These are phyloP conservation scores for Typhlichthys eigenmanni DNA, from an alignment of 2,797 vertebrate genomes.

Conservation along the genomic window DNA sequence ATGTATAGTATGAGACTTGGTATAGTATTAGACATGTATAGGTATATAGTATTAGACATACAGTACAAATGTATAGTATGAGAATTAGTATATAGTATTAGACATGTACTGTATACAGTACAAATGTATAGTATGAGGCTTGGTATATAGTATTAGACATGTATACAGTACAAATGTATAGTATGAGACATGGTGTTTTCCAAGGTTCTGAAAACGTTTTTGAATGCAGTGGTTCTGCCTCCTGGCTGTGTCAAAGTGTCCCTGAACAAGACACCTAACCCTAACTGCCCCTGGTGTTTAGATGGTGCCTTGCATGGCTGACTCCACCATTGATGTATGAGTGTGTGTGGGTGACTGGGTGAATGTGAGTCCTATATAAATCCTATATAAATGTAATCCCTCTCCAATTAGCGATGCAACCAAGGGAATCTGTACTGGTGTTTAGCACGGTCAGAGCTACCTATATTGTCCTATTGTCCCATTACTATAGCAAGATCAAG, in stretches of 20 bases:
- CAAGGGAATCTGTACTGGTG: background rate
- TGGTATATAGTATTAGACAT: slow-evolving; percentile 4
- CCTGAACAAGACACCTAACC: too few species aligned
- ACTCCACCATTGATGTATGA: too few species aligned
- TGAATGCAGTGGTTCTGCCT: background rate
- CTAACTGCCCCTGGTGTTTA: too few species aligned
- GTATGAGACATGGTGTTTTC: too few species aligned
- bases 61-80: slow-evolving; percentile 29
- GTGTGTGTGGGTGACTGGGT: too few species aligned
- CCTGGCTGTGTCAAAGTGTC: too few species aligned
- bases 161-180: too few species aligned
- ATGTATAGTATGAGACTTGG: too few species aligned
- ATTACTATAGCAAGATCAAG: slow-evolving; percentile 9
- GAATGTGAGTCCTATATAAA: too few species aligned
- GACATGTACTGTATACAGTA: background rate
- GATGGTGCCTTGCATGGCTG: too few species aligned
- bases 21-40: slow-evolving; percentile 38
- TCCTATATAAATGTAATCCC: slow-evolving; percentile 17
- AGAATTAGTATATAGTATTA: slow-evolving; percentile 30
- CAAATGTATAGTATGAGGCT: slow-evolving; percentile 28
- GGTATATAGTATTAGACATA: too few species aligned
- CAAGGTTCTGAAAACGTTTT: slow-evolving; percentile 23
- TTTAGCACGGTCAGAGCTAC: slow-evolving; percentile 10
- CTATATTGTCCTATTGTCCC: slow-evolving; percentile 25
- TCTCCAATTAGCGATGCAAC: slow-evolving; percentile 20